Base-by-base conservation (phyloP, 1,140 invertebrate species). In the Phymorhynchus buccinoides region DNA sequence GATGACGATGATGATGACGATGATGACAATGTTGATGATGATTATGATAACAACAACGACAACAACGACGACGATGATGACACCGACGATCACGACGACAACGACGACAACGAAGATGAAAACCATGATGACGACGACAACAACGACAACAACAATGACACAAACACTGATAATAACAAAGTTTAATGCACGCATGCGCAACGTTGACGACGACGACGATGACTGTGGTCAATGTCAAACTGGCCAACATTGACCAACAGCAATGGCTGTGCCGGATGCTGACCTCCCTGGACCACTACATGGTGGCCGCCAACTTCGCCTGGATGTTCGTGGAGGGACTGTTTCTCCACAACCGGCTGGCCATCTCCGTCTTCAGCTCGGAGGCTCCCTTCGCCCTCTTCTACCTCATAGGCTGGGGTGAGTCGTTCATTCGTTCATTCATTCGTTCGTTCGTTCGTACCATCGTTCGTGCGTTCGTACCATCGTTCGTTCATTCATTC, bases 301-400 rank as follows among this genome's bases (percentile, higher is more conserved):
- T 95, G 89, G 95, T 96, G 44, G 92, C 96, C 80, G 96, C 96
- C 1, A 97, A 97, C 92, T 96, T 96, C 89, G 95, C 95, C 22
- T 96, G 96, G 96, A 96, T 97, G 88, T 93, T 97, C 32, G 96
- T 97, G 95, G 96, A 97, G 92, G 96, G 96, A 0, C 94, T 97
- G 4, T 97, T 96, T 92, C 94, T 97, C 12, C 96, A 97, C 91
- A 97, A 92, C 84, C 87, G 91, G 35, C 88, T 93, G 27, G 92
- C 90, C 7, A 88, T 92, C 6, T 88, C 91, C 0, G 92, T 93
- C 6, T 93, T 93, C 86, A 91, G 88, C 68, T 90, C 90, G 12
- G 89, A 91, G 44, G 89, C 91, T 0, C 92, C 92, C 18, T 92
- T 91, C 78, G 88, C 85, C 82, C 78, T 91, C 9, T 93, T 93